Conservation (phyloP, 2,113 vertebrate genomes). For the Nycticorax nycticorax region DNA sequence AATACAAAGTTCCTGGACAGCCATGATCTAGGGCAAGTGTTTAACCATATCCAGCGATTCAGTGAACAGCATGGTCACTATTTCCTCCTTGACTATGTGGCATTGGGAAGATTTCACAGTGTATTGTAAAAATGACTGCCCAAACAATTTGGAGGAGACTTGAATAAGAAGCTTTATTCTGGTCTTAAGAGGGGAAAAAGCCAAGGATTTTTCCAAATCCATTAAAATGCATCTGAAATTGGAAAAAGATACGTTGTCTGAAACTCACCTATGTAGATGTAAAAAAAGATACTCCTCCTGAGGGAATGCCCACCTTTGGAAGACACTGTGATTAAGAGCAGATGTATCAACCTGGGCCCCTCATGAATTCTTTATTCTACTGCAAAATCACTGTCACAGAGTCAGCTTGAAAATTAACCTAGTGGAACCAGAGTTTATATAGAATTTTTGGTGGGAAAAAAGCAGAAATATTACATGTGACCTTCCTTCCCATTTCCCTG, state of each 20-base stretch:
- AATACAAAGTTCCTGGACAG: background rate
- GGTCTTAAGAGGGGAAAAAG: background rate
- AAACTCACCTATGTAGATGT: background rate
- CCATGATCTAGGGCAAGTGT: background rate
- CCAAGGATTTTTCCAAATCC: background rate
- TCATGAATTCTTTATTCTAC: background rate
- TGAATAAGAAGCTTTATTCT: constrained; percentile 13
- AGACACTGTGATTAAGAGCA: background rate
- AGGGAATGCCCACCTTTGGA: background rate
- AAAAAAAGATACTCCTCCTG: background rate
- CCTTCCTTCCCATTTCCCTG: background rate
- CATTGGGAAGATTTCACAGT: background rate
- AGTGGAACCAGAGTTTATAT: background rate
- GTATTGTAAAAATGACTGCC: background rate
- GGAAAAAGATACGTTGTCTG: too few relatives aligned
- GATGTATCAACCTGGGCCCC: background rate
- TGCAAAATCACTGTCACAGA: background rate
- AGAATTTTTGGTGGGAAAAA: background rate
- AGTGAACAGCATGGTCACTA: background rate
- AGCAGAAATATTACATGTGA: background rate
- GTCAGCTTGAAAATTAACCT: background rate
- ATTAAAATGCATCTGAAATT: background rate
- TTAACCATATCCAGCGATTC: background rate
- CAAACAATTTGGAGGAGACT: background rate
- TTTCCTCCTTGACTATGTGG: background rate